Base-by-base conservation (phyloP, 2,888 invertebrate species). In the Lordiphosa andalusiaca region DNA sequence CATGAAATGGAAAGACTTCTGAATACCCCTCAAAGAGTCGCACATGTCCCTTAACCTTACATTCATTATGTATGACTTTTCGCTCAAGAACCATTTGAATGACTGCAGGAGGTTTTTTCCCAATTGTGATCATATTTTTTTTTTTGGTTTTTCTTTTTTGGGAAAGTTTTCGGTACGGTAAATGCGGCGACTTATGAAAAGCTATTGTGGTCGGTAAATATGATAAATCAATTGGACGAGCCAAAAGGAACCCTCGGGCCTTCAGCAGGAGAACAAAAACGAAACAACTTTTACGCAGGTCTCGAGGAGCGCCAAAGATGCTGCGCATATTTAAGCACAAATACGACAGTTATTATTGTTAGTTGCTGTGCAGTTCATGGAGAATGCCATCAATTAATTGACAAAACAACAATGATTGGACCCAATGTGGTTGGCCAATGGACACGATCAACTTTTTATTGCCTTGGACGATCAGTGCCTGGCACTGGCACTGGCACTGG, bases 321-420 rank as follows among this genome's bases (percentile, higher is more conserved):
- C 25, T 25, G 25, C 71, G 77, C 82, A 76, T 76, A 76, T 81
- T 76, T 81, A 81, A 82, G 83, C 73, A 67, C 71, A 76, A 78
- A 67, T 83, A 78, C 81, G 77, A 78, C 83, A 78, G 77, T 78
- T 78, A 77, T 77, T 80, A 71, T 80, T 71, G 69, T 74, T 80
- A 53, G 46, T 3, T 49, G 50, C 62, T 35, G 49, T 39, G 51
- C 55, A 63, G 53, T 61, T 64, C 58, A 35, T 48, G 12, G 63
- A 57, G 62, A 63, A 63, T 63, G 76, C 83, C 80, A 83, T 78
- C 77, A 83, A 78, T 78, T 78, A 78, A 77, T 77, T 83, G 77
- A 80, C 77, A 83, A 83, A 52, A 72, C 55, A 55, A 46, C 75
- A 53, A 59, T 66, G 59, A 65, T 66, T 52, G 44, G 38, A 36